Percentiles rank a stretch among this genome's conserved stretches.
Evolutionary conservation across 2,113 vertebrate genomes (phyloP).

Genomic region (Phoxinus phoxinus): DNA sequence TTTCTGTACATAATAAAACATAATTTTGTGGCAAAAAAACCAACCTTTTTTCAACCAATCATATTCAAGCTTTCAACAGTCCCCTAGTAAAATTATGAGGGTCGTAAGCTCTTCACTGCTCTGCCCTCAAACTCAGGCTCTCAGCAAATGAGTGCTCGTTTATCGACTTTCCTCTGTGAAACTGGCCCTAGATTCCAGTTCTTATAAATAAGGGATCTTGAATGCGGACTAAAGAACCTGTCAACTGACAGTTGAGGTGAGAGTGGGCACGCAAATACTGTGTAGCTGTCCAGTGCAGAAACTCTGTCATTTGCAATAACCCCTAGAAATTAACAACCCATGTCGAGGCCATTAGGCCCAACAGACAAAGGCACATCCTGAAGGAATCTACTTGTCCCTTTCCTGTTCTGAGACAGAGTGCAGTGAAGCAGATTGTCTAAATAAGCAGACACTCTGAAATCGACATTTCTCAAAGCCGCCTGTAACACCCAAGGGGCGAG

Average conservation of each 20-base stretch:
- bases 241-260: not conserved
- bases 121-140: not conserved
- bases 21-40: no score
- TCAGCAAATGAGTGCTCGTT: not conserved
- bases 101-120: not conserved
- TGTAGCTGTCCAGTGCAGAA: not conserved
- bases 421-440: slow-evolving; percentile 1
- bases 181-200: not conserved
- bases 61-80: no score
- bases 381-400: not conserved
- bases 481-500: not conserved
- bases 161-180: not conserved
- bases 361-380: not conserved
- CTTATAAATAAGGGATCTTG: not conserved
- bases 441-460: not conserved
- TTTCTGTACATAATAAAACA: no score
- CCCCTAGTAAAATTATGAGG: not conserved
- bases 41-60: no score
- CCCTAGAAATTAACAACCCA: not conserved
- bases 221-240: not conserved
- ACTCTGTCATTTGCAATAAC: not conserved
- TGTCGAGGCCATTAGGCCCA: not conserved
- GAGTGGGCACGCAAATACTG: not conserved
- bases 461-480: not conserved
- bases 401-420: not conserved